Base-by-base conservation (phyloP, 2,113 vertebrate genomes). In the Syngnathus scovelli region DNA sequence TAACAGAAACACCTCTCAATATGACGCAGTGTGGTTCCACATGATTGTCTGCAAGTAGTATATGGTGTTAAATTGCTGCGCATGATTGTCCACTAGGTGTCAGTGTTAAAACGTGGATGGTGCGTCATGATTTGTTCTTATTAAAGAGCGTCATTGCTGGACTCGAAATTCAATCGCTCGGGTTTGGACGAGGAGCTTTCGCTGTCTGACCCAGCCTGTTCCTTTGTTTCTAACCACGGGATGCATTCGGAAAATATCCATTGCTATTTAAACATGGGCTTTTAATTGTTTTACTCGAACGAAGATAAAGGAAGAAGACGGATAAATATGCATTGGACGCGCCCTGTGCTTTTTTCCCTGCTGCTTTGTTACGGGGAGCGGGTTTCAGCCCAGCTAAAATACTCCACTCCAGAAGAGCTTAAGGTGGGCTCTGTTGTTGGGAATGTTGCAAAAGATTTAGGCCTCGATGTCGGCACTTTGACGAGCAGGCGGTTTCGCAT, bases 401-500 rank as follows among this genome's bases (percentile, higher is more conserved):
- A 87, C 68, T 84, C 87, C 0, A 67, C 86, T 43, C 68, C 70
- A 0, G 90, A 90, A 33, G 89, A 91, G n/a, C 63, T 86, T 15
- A 76, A 85, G 16, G 80, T 84, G 6, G 85, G 86, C 2, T 68
- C 55, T 39, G 4, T 44, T 23, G 76, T 81, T 13, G 79, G 79
- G 0, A 88, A 88, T 49, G 65, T 91, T 15, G 86, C 87, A 6
- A 91, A 89, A 54, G 89, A 91, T 85, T 67, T 90, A 15, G 88
- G 86, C 8, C 65, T 90, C 18, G 86, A 87, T 16, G 7, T 63
- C 0, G 75, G 12, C 7, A 66, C 63, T 0, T 36, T 91, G 8
- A 82, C 73, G 52, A 23, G 75, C 0, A 72, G 90, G 49, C 79
- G 83, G 52, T 86, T 85, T 70, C 87, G 88, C 16, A 83, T 91